phyloP scores from a whole-genome alignment of 2,888 invertebrate genomes.

The Nephrotoma appendiculata region DNA sequence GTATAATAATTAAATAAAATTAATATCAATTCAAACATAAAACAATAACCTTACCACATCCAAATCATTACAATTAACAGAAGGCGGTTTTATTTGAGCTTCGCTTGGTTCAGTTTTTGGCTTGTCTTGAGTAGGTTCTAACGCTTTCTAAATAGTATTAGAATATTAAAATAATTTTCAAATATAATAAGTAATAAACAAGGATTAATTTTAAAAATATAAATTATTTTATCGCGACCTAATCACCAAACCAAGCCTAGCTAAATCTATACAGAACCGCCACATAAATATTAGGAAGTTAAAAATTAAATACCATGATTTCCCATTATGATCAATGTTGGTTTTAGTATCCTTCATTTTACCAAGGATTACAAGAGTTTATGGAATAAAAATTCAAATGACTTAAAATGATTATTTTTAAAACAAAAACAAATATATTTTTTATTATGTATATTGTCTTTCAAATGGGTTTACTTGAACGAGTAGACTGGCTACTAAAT shows the following conservation, averaged over 20 bases:
- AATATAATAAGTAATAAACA: background rate
- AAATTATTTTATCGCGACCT: background rate
- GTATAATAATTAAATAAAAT: background rate
- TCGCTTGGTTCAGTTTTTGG: background rate
- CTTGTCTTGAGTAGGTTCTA: background rate
- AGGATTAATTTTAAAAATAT: background rate
- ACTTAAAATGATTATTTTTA: background rate
- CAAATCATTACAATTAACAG: background rate
- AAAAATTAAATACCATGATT: background rate
- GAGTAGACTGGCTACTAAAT: background rate
- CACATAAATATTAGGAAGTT: background rate
- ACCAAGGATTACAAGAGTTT: background rate
- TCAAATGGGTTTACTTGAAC: background rate
- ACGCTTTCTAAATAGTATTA: background rate
- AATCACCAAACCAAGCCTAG: background rate
- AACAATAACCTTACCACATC: background rate
- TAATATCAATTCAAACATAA: background rate
- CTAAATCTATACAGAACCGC: background rate
- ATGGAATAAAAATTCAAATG: background rate
- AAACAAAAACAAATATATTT: background rate
- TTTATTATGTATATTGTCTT: background rate
- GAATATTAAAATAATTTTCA: background rate
- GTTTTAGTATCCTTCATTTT: background rate
- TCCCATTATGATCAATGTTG: background rate
- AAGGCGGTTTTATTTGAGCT: background rate